Base-by-base conservation (phyloP, 2,113 vertebrate species). In the Scartelaos histophorus region DNA sequence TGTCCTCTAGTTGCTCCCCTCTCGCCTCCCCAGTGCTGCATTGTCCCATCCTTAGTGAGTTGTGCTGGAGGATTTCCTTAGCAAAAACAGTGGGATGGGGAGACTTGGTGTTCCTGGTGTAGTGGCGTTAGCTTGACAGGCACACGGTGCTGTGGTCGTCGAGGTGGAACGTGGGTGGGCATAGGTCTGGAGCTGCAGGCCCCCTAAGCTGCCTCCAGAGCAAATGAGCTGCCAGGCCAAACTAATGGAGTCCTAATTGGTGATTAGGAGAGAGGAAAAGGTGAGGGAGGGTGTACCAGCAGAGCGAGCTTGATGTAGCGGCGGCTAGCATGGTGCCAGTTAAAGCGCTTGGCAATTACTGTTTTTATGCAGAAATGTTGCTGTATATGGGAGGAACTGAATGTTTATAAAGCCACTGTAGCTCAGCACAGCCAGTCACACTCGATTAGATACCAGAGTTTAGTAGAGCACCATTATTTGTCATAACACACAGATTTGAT, bases 171-270 rank as follows among this genome's bases (percentile, higher is more conserved):
- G 56, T 5, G 85, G 58, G 88, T 89, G 93, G 95, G 93, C 95
- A 95, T 93, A 96, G 96, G 95, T 96, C 92, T 74, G 71, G 83
- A 91, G 91, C 90, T 81, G 83, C 81, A 93, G 94, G 92, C 92
- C 93, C 93, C 91, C 91, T 93, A 73, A 88, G 93, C 92, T 57
- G 89, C 92, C 90, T 94, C 94, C 82, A 92, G 93, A 95, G 95
- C 96, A 95, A 95, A 94, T 95, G 95, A 96, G 94, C 95, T 98
- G 97, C 95, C 97, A 96, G 90, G 93, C 79, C 94, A 92, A 92
- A 94, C 95, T 98, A 98, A 98, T 97, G 94, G 95, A 98, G 94
- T 95, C 95, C 97, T 99, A 97, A 99, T 96, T 98, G 96, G 96
- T 94, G 93, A 98, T 98, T 97, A 97, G 95, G 95, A 95, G 95